Conservation (phyloP, 2,113 vertebrate genomes). For the Myrmecobius fasciatus region DNA sequence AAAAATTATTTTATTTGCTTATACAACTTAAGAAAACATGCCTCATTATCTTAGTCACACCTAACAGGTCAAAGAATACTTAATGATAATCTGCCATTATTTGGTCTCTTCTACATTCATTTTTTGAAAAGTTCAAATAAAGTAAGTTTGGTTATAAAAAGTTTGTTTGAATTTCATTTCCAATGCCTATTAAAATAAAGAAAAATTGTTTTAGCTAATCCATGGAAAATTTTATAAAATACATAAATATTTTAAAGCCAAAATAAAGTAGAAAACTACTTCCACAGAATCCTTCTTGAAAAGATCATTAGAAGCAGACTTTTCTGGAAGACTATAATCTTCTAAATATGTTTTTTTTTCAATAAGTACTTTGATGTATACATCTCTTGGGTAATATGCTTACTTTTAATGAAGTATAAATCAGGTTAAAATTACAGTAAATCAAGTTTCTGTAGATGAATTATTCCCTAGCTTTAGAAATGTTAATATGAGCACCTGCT, state of each 20-base stretch:
- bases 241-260: constrained; percentile 8
- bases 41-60: not conserved
- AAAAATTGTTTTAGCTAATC: not conserved
- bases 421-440: constrained; percentile 74
- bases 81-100: not conserved
- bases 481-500: constrained; percentile 69
- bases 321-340: constrained; percentile 54
- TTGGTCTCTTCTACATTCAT: not conserved
- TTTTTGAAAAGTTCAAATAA: not conserved
- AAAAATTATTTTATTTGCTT: not conserved
- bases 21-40: not conserved
- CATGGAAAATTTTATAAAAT: constrained; percentile 4
- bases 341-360: constrained; percentile 70
- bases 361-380: constrained; percentile 61
- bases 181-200: not conserved
- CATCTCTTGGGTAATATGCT: constrained; percentile 64
- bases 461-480: constrained; percentile 68
- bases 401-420: constrained; percentile 78
- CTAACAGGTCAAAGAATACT: not conserved
- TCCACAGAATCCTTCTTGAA: constrained; percentile 40
- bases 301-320: constrained; percentile 2
- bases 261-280: constrained; percentile 43
- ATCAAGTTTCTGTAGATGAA: constrained; percentile 60
- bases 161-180: not conserved
- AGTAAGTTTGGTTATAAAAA: not conserved